Evolutionary conservation across 2,113 vertebrate genomes (phyloP).

Genomic region (Cnemophilus loriae): DNA sequence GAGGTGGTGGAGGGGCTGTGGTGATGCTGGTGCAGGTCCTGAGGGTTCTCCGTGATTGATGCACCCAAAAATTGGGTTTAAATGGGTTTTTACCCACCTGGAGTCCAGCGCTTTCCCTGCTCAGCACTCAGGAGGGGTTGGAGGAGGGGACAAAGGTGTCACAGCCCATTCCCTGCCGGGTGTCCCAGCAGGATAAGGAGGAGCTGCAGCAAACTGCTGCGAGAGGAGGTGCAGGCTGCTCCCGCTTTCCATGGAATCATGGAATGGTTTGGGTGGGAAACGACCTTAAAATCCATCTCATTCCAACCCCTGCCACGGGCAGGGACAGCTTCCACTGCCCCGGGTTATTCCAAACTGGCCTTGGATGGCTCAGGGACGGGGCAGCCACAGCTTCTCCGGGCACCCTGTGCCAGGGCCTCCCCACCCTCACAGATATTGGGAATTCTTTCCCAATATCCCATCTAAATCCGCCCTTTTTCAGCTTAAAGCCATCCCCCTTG

Average conservation of each 20-base stretch:
- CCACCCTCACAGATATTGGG: background rate
- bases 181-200: background rate
- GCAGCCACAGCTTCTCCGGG: background rate
- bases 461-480: background rate
- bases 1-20: background rate
- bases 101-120: fast-evolving
- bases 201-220: background rate
- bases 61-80: background rate
- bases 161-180: background rate
- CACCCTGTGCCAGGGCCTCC: background rate
- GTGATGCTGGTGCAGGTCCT: background rate
- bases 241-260: fast-evolving
- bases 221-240: background rate
- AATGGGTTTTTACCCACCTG: background rate
- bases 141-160: background rate
- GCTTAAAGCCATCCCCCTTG: background rate
- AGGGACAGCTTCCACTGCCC: background rate
- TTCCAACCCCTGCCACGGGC: background rate
- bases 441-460: background rate
- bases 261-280: background rate
- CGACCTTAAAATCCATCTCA: background rate
- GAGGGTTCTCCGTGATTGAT: fast-evolving
- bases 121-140: background rate
- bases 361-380: background rate
- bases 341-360: background rate